These are phyloP conservation scores for Sorex araneus DNA, from an alignment of 2,113 vertebrate genomes.

Conservation along the genomic window DNA sequence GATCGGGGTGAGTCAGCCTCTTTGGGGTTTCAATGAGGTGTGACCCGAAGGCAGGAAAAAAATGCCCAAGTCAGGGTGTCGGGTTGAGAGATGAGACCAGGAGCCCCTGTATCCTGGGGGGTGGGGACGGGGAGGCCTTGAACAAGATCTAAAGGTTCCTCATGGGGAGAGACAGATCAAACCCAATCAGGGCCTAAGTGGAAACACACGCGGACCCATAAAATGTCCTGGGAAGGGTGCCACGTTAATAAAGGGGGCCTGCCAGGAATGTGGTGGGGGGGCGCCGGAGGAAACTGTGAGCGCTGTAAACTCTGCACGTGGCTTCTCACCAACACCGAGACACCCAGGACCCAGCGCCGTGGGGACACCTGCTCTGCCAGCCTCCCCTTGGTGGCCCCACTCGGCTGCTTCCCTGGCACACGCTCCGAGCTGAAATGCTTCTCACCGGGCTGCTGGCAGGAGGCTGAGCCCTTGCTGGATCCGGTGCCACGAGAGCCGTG, in stretches of 20 bases:
- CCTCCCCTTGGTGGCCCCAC: too few relatives aligned
- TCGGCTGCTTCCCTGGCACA: neutral
- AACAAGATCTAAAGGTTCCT: slow-evolving; percentile 70
- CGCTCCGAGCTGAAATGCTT: neutral
- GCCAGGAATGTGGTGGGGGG: slow-evolving; percentile 85
- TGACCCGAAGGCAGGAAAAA: neutral
- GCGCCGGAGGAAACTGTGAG: slow-evolving; percentile 82
- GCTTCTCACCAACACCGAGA: too few relatives aligned
- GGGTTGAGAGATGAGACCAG: neutral
- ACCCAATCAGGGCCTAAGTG: slow-evolving; percentile 80
- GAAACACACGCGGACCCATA: slow-evolving; percentile 83
- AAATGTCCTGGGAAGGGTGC: slow-evolving; percentile 86
- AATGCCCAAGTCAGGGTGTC: neutral
- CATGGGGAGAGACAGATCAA: slow-evolving; percentile 68
- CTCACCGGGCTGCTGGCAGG: neutral
- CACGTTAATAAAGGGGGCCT: slow-evolving; percentile 88
- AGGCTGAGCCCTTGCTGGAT: too few relatives aligned
- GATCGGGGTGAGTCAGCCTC: slow-evolving; percentile 52
- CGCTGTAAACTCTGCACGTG: slow-evolving; percentile 76
- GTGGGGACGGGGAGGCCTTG: neutral
- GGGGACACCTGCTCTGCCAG: too few relatives aligned
- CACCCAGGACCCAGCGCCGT: too few relatives aligned
- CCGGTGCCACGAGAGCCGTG: neutral
- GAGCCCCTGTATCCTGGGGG: neutral
- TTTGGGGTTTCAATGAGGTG: slow-evolving; percentile 24